Conservation (phyloP, 2,888 invertebrate genomes). For the Eumacrocentrus americanus region DNA sequence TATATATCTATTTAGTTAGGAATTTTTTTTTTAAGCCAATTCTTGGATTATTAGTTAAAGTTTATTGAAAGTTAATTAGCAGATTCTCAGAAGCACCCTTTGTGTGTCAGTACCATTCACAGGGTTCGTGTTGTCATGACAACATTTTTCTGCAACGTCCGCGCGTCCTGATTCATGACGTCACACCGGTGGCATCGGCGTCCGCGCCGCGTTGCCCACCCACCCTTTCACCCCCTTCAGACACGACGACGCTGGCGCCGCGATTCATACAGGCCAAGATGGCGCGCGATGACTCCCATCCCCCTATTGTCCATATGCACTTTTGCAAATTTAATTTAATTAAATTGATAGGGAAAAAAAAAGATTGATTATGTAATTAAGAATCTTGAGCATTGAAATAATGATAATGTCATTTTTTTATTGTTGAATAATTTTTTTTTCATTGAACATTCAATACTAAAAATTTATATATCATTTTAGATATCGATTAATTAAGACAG, state of each 20-base stretch:
- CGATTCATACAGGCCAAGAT: constrained; percentile 14
- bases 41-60: background rate
- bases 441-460: background rate
- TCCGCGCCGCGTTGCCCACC: constrained; percentile 28
- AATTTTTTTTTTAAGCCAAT: background rate
- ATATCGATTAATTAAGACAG: background rate
- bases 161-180: constrained; percentile 56
- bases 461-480: background rate
- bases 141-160: constrained; percentile 59
- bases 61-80: background rate
- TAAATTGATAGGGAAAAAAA: too few relatives aligned
- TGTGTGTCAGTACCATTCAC: constrained; percentile 22
- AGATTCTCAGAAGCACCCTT: constrained; percentile 17
- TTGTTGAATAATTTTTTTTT: too few relatives aligned
- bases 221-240: constrained; percentile 3
- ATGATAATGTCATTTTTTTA: too few relatives aligned
- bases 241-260: constrained; percentile 27
- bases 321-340: background rate
- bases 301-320: background rate
- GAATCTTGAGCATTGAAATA: too few relatives aligned
- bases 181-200: constrained; percentile 48
- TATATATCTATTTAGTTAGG: background rate
- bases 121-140: constrained; percentile 50
- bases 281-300: background rate
- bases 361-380: too few relatives aligned